Base-by-base conservation (phyloP, 2,113 vertebrate species). In the Agapornis roseicollis region DNA sequence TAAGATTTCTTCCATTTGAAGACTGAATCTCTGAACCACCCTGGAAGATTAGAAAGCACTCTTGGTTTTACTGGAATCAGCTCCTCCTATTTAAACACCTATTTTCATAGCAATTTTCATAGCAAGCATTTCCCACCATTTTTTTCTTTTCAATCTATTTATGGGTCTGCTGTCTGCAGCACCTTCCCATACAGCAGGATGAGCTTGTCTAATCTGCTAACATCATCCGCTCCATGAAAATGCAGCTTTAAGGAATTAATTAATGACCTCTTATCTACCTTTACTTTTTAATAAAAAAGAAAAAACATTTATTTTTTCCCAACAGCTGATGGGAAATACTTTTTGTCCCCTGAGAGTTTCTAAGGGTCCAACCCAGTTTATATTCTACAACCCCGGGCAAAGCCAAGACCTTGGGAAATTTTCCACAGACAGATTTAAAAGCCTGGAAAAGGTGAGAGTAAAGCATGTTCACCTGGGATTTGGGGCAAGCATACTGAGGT, bases 31-130 rank as follows among this genome's bases (percentile, higher is more conserved):
- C 47, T n/a, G 41, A 80, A 73, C 53, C 15, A 33, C 69, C 68
- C 37, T 68, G 65, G 61, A 93, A 94, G 52, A 88, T 61, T 81
- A 60, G 86, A 94, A 93, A 81, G 76, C 55, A 47, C 47, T 91
- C 64, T 50, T 71, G 31, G 39, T 64, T 90, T 90, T 84, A 90
- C 22, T 84, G 82, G 96, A 94, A 86, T 58, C 85, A 49, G n/a
- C 53, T 86, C 33, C 47, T 94, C 35, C 56, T 76, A 9, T 79
- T 93, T 79, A 92, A 93, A 76, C 31, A 81, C 29, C 33, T 52
- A 90, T 93, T 90, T 93, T 58, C 56, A 58, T 35, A 35, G 33
- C 33, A 58, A 81, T 93, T 80, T 92, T 92, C 39, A 83, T 27
- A 56, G 61, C 42, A 93, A 83, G 65, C 11, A 86, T 81, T 91